phyloP scores from a whole-genome alignment of 1,140 invertebrate species.

The Lasioglossum baleicum region DNA sequence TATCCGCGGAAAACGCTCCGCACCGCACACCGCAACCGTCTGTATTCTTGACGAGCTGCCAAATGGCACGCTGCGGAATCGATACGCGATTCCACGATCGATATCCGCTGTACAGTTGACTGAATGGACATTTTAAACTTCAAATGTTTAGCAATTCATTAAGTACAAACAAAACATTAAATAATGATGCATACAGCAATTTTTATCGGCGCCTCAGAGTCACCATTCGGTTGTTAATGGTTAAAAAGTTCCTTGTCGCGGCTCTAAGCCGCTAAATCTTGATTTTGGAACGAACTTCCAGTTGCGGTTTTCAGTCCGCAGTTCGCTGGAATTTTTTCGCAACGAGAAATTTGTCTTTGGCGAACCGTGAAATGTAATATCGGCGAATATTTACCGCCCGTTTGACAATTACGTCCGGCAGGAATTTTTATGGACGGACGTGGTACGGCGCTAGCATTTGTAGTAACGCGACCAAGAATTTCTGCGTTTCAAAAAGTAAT shows the following conservation, averaged over 20 bases:
- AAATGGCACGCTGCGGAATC: conserved; percentile 61
- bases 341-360: neutral
- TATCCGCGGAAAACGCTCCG: no score
- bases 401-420: neutral
- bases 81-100: conserved; percentile 4
- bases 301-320: conserved; percentile 10
- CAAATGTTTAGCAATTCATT: no score
- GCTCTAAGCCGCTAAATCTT: neutral
- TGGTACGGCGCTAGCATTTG: neutral
- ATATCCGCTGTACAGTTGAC: no score
- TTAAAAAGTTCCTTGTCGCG: no score
- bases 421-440: neutral
- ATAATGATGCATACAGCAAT: no score
- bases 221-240: no score
- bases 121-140: no score
- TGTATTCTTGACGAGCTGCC: conserved; percentile 60
- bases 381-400: neutral
- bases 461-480: neutral
- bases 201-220: no score
- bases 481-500: neutral
- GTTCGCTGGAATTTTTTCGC: conserved; percentile 30
- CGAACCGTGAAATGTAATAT: neutral
- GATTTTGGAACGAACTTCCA: conserved; percentile 34
- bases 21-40: neutral
- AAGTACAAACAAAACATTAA: no score